phyloP scores from a whole-genome alignment of 2,113 vertebrate species.

The Phoxinus phoxinus region DNA sequence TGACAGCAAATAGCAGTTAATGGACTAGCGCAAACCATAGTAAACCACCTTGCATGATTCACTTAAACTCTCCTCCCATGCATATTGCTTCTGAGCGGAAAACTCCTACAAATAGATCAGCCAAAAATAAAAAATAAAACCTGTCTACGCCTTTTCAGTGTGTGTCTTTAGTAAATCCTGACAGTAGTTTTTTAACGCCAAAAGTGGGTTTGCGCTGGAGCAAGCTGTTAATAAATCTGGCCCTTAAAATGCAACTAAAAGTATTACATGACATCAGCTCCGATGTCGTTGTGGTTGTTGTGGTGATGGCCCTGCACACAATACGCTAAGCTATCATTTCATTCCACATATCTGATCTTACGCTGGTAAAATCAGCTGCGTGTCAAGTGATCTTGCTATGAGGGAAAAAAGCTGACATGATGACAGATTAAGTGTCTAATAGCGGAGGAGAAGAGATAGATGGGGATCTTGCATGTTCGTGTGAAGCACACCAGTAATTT shows the following conservation, averaged over 20 bases:
- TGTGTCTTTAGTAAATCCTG: no score
- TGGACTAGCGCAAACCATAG: no score
- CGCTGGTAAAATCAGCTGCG: constrained; percentile 23
- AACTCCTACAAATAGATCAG: no score
- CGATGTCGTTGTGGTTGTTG: constrained; percentile 31
- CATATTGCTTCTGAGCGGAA: no score
- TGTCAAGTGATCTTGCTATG: constrained; percentile 5
- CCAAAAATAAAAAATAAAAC: no score
- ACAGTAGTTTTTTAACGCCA: no score
- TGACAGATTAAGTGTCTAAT: constrained; percentile 55
- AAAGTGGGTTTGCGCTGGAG: no score
- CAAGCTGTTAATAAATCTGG: no score
- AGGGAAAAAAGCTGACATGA: constrained; percentile 18
- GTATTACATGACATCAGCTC: constrained; percentile 21
- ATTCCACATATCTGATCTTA: constrained; percentile 32
- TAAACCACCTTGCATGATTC: no score
- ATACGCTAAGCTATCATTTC: constrained; percentile 17
- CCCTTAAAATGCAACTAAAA: neutral
- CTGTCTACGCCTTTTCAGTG: no score
- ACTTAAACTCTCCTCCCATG: no score
- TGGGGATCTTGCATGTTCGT: constrained; percentile 45
- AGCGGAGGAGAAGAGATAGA: constrained; percentile 43
- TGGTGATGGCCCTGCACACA: constrained; percentile 13
- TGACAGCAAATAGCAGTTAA: no score
- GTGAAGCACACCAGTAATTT: constrained; percentile 57